Base-by-base conservation (phyloP, 2,888 invertebrate genomes). In the Ctena decussata region DNA sequence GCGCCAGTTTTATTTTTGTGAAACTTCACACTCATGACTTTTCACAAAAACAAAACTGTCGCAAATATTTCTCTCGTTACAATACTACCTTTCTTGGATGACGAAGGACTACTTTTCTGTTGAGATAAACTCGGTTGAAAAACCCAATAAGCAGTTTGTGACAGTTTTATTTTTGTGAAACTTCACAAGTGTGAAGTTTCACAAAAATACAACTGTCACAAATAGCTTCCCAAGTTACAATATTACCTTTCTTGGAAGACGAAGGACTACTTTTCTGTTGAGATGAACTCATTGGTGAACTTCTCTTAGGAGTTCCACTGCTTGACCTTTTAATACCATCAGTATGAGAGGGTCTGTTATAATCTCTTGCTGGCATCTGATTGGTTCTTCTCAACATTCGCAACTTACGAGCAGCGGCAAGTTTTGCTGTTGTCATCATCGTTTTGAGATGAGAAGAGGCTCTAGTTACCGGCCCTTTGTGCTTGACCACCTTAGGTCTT, bases 361-460 rank as follows among this genome's bases (percentile, higher is more conserved):
- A 24, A 35, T 35, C 35, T 35, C 65, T 65, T 5, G 35, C 1
- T 35, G 65, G 35, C 35, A 35, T 11, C 65, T 65, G 65, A 65
- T 35, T 12, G 21, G 65, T 49, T 49, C 35, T 69, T 74, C 53
- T 76, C 12, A 86, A 49, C 21, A 87, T 37, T 27, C 85, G 85
- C 65, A 91, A 27, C 72, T 86, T 89, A 53, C 86, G 86, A 69
- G 73, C 85, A 24, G 85, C 88, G 53, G 87, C 84, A 1, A 73
- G 60, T 74, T 85, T 87, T n/a, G 86, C 86, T 27, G 86, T 77
- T 21, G 89, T 84, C n/a, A 88, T 18, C 3, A 77, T 82, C 21
- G 82, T 80, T 35, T 86, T 89, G 21, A 89, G 27, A 71, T 89
- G 89, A n/a, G 89, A 75, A 1, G 86, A 71, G 18, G 89, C 89